Evolutionary conservation across 2,888 invertebrate genomes (phyloP).

Genomic region (Pelosia muscerda): DNA sequence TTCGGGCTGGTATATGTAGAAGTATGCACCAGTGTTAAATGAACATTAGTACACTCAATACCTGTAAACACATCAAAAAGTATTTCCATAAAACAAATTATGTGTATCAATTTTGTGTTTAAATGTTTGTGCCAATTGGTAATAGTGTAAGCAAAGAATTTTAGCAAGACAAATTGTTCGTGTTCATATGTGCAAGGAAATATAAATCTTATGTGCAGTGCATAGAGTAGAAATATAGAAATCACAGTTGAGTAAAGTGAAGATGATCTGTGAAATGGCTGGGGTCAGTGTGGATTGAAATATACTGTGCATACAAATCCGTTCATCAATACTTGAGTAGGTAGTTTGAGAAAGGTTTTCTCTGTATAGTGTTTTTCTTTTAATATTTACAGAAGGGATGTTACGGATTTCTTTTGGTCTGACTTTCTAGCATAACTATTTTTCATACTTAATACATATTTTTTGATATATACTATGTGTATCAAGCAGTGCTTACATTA

Average conservation of each 20-base stretch:
- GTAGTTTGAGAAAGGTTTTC: constrained; percentile 38
- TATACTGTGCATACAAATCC: constrained; percentile 62
- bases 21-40: constrained; percentile 82
- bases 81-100: constrained; percentile 47
- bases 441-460: constrained; percentile 18
- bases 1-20: constrained; percentile 86
- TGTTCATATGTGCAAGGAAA: constrained; percentile 79
- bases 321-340: constrained; percentile 52
- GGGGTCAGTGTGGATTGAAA: constrained; percentile 52
- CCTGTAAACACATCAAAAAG: constrained; percentile 56
- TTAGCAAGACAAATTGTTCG: constrained; percentile 71
- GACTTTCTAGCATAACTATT: constrained; percentile 31
- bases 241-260: constrained; percentile 62
- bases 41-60: constrained; percentile 59
- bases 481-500: constrained; percentile 34
- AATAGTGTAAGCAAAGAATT: constrained; percentile 72
- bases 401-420: constrained; percentile 45
- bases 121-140: constrained; percentile 70
- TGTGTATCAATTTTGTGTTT: constrained; percentile 65
- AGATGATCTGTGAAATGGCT: constrained; percentile 72
- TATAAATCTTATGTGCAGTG: constrained; percentile 83
- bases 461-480: constrained; percentile 27
- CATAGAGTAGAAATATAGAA: constrained; percentile 79
- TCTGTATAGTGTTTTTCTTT: constrained; percentile 46
- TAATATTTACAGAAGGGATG: constrained; percentile 56